Base-by-base conservation (phyloP, 1,140 invertebrate species). In the Bombus sibiricus region DNA sequence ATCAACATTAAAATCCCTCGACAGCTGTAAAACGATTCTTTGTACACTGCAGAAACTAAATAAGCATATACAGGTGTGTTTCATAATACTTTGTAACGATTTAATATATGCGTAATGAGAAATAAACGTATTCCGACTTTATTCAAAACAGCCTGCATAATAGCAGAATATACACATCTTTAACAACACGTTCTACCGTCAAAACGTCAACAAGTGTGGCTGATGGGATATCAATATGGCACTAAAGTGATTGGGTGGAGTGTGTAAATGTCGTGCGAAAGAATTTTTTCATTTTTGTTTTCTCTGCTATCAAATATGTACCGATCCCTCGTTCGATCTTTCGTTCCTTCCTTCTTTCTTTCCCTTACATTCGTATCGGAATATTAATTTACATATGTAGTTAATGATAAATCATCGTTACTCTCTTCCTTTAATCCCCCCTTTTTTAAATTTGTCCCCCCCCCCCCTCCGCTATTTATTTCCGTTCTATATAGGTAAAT, bases 141-240 rank as follows among this genome's bases (percentile, higher is more conserved):
- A 85, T 89, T 89, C 62, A 91, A 91, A 91, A 91, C 90, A 86
- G 69, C 53, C 90, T 89, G 89, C 90, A 43, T 59, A 68, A 69
- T 85, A 41, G 86, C 90, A 89, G 90, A 80, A 91, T 89, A 87
- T 91, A 85, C 83, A 92, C 72, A 90, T 91, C 90, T 92, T 92
- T 91, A 92, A 92, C 89, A 92, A 91, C 86, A 86, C 87, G 74
- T 90, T 90, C 43, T 86, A 88, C 78, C 80, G 86, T 91, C 83
- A 92, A 85, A 92, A 90, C 86, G 86, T 92, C 86, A 92, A 92
- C 91, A 90, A 91, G 85, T 90, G 91, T 92, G 86, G 90, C 86
- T 88, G 89, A 88, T 86, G 79, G 74, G 47, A 81, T 75, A 91
- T 92, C 83, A 87, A 91, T 92, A 92, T 92, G 92, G 92, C 92